Evolutionary conservation across 23 tunicate genomes (phyloP).

Genomic region (Clavelina lepadiformis): DNA sequence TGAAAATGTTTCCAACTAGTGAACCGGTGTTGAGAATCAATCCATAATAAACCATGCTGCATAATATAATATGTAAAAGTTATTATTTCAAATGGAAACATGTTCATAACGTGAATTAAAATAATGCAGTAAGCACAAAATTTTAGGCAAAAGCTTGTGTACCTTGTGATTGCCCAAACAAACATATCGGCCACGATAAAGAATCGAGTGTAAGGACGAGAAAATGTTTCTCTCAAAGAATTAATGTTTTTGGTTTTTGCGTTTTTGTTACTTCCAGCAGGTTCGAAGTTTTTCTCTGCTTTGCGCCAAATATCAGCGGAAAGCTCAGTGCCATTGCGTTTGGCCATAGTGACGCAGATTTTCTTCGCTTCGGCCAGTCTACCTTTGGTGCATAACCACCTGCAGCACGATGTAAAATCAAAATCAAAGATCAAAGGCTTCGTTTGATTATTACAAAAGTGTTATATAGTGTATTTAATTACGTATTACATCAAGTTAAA

Average conservation of each 20-base stretch:
- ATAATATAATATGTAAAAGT: too few species aligned
- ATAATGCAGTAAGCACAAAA: not conserved
- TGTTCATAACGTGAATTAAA: not conserved
- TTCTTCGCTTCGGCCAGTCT: slow-evolving; percentile 3
- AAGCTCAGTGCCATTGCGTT: not conserved
- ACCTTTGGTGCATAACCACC: slow-evolving; percentile 12
- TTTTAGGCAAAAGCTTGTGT: slow-evolving; percentile 1
- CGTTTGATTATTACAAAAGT: too few species aligned
- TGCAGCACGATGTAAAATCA: not conserved
- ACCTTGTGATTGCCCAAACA: slow-evolving; percentile 35
- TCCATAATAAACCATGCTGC: slow-evolving; percentile 46
- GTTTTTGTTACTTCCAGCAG: not conserved
- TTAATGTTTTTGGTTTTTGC: not conserved
- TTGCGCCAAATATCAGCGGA: slow-evolving; percentile 2
- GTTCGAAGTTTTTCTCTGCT: not conserved
- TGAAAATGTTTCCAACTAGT: slow-evolving; percentile 18
- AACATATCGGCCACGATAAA: slow-evolving; percentile 22
- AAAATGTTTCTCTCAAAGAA: slow-evolving; percentile 2
- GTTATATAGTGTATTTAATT: too few species aligned
- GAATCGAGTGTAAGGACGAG: slow-evolving; percentile 16
- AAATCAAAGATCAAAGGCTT: not conserved
- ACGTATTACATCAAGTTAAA: too few species aligned
- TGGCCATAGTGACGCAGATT: slow-evolving; percentile 1
- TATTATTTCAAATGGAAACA: not conserved
- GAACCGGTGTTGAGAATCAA: slow-evolving; percentile 23